Conservation (phyloP, 1,140 invertebrate species). For the Pogonognathellus flavescens region DNA sequence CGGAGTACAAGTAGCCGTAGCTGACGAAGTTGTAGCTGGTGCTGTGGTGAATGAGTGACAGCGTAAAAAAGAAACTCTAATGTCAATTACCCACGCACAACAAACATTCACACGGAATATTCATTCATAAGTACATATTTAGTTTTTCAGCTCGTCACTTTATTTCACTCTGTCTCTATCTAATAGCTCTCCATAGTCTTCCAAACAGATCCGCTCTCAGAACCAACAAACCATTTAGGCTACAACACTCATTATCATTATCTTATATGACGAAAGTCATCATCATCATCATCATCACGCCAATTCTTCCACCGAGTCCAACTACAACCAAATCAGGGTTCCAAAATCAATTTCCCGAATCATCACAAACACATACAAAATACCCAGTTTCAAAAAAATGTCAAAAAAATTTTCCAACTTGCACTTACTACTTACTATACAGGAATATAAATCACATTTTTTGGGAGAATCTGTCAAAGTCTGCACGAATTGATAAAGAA, state of each 20-base stretch:
- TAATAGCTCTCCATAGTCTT: too few relatives aligned
- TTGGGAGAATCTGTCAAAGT: too few relatives aligned
- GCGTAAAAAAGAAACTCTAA: background rate
- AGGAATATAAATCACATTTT: too few relatives aligned
- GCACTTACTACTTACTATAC: too few relatives aligned
- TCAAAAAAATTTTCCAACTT: too few relatives aligned
- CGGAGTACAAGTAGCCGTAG: background rate
- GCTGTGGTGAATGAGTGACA: background rate
- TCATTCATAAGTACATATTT: conserved; percentile 26
- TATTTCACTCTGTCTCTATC: too few relatives aligned
- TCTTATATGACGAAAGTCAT: background rate
- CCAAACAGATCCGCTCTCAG: background rate
- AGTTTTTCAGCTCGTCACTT: too few relatives aligned
- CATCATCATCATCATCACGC: background rate
- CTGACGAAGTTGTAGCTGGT: background rate
- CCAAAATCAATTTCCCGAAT: background rate
- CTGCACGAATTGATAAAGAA: too few relatives aligned
- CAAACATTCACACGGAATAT: conserved; percentile 44
- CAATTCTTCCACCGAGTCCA: background rate
- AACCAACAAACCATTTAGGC: background rate
- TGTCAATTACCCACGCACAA: conserved; percentile 46
- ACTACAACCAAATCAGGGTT: background rate
- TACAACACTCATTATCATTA: conserved; percentile 36
- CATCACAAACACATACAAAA: too few relatives aligned
- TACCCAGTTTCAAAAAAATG: too few relatives aligned